Evolutionary conservation across 2,888 invertebrate species (phyloP).

Genomic region (Nymphalis polychloros): DNA sequence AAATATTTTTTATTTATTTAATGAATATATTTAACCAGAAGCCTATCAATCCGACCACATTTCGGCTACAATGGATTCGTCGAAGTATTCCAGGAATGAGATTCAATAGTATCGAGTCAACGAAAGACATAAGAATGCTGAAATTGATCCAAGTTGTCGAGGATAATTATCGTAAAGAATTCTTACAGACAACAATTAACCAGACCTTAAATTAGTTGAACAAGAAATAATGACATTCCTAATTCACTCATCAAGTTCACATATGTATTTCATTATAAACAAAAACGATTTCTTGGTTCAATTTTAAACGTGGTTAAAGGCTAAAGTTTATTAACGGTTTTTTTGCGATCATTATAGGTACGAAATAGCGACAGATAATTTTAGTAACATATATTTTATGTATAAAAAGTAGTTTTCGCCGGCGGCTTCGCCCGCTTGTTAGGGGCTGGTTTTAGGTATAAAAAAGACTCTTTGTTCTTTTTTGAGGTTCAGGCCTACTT

Average conservation of each 20-base stretch:
- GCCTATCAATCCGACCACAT: conserved; percentile 28
- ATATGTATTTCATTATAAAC: background rate
- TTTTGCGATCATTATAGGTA: too few species aligned
- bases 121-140: conserved; percentile 34
- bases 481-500: too few species aligned
- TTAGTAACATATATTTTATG: too few species aligned
- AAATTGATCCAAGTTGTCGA: conserved; percentile 32
- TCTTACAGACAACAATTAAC: conserved; percentile 27
- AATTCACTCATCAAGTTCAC: background rate
- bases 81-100: conserved; percentile 32
- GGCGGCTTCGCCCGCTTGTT: too few species aligned
- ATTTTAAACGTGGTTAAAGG: too few species aligned
- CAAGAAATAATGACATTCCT: conserved; percentile 8
- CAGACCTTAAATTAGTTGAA: conserved; percentile 6
- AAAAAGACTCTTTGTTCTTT: too few species aligned
- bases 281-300: background rate
- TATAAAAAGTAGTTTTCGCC: too few species aligned
- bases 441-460: too few species aligned
- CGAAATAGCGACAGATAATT: too few species aligned
- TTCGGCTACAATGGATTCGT: conserved; percentile 26
- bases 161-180: conserved; percentile 32
- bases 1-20: background rate
- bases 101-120: conserved; percentile 25
- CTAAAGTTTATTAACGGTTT: too few species aligned
- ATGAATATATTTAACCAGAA: conserved; percentile 28